These are phyloP conservation scores for Rhodeus uyekii DNA, from an alignment of 2,797 vertebrate genomes.

Conservation along the genomic window DNA sequence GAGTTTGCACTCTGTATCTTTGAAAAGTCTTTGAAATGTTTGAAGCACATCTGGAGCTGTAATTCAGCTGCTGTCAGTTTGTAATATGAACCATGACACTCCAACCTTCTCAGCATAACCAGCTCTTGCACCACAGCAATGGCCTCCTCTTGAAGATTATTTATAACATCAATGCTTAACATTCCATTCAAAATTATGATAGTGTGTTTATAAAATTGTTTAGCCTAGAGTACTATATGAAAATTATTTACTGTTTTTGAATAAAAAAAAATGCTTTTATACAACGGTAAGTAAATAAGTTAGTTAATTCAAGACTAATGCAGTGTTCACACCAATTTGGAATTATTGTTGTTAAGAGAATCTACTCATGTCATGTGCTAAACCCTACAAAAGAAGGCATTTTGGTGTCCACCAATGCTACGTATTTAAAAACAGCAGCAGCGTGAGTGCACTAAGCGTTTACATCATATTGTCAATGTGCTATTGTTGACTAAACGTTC, in stretches of 20 bases:
- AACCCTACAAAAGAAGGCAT: too few relatives aligned
- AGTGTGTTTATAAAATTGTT: background rate
- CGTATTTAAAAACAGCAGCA: too few relatives aligned
- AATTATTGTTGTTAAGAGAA: too few relatives aligned
- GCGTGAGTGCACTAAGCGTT: too few relatives aligned
- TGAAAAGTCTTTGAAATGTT: conserved; percentile 42
- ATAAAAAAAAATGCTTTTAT: background rate
- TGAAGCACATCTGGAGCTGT: conserved; percentile 51
- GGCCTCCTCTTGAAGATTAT: background rate
- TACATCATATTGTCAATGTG: too few relatives aligned
- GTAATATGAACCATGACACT: conserved; percentile 48
- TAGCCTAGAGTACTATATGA: background rate
- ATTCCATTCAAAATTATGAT: background rate
- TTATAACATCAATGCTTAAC: background rate
- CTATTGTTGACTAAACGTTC: too few relatives aligned
- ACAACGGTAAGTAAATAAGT: background rate
- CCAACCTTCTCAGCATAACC: conserved; percentile 10
- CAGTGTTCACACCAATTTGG: too few relatives aligned
- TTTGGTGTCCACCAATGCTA: too few relatives aligned
- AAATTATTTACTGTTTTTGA: background rate
- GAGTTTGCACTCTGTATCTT: conserved; percentile 1
- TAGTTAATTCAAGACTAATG: background rate
- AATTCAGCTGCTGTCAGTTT: conserved; percentile 42
- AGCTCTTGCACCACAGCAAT: background rate
- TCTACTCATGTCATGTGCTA: too few relatives aligned